Base-by-base conservation (phyloP, 1,140 invertebrate species). In the Cotesia vestalis region DNA sequence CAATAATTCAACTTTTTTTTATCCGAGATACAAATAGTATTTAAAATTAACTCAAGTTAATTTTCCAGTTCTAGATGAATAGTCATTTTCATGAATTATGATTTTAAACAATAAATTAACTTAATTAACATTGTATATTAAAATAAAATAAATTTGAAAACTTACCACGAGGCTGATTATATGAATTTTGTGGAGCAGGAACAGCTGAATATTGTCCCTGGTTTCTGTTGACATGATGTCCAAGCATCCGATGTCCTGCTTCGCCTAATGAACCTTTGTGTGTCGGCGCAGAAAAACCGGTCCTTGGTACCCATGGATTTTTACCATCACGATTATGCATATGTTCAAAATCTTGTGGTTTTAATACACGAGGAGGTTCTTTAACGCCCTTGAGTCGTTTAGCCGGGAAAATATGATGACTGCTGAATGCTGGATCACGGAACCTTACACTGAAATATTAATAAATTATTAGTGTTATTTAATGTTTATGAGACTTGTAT, bases 381-480 rank as follows among this genome's bases (percentile, higher is more conserved):
- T 88, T 88, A 17, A 90, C 92, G 5, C 90, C 90, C 66, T 91
- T 85, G 51, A 98, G 86, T 53, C 90, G 87, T 51, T 86, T 89
- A 11, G 96, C 94, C 17, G 92, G 91, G 85, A 96, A 98, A 11
- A 96, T 88, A 80, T 91, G 95, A 75, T 91, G 91, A 2, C 88
- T 88, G 0, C 89, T 85, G 87, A 93, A 98, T 73, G 90, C 88
- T 0, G 96, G 96, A 89, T 98, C 96, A 69, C 91, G 83, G 82
- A 89, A 98, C 55, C 91, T 87, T 1, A 95, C 89, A 79, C 94
- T 96, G 78, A 85, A 66, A 89, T 80, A 90, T 75, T 73, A 76
- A 77, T 76, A 81, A 80, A 78, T 75, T 67, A 76, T 62, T 40
- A 52, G 0, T 60, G 27, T 27, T 27, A 27, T 27, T 27, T 27